Base-by-base conservation (phyloP, 2,113 vertebrate species). In the Tachysurus vachellii region DNA sequence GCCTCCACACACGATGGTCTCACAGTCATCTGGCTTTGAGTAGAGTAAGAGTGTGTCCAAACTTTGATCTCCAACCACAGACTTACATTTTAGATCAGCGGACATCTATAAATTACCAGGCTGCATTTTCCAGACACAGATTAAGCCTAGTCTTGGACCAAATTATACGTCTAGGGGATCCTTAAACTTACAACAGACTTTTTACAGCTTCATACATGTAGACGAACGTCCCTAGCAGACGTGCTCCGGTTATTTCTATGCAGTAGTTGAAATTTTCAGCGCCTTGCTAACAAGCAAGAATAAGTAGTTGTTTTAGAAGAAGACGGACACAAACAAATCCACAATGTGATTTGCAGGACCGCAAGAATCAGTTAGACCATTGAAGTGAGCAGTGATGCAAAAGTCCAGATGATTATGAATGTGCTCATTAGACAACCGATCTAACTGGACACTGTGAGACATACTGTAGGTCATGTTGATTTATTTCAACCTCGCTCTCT, bases 11-110 rank as follows among this genome's bases (percentile, higher is more conserved):
- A 68, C 54, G 53, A 54, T 61, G 64, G 7, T 62, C 71, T 80
- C 57, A 42, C 28, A 13, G 57, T 86, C 80, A 70, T 88, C 79
- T 80, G 87, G 42, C 66, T 75, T 36, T 21, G 84, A 28, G n/a
- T 71, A 77, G 70, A 77, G 61, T 13, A 31, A 54, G 71, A 77
- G 66, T 31, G 42, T 21, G n/a, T n/a, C 53, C 57, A 75, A 62
- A 75, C 82, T 84, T 81, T 81, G 82, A 84, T 87, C 81, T 83
- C 61, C 13, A 14, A 64, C 86, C 80, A 82, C 77, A 86, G 79
- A 23, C 84, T 17, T 53, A 73, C 68, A 62, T 36, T 62, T 54
- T 59, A 75, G 21, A 82, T 71, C 66, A 23, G 53, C 26, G 54
- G 56, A 75, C 68, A 50, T 81, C 42, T 75, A 61, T 82, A 61